Percentiles rank a stretch among this genome's conserved stretches.
phyloP scores from a whole-genome alignment of 2,888 invertebrate species.

The Meteorus cinctellus region DNA sequence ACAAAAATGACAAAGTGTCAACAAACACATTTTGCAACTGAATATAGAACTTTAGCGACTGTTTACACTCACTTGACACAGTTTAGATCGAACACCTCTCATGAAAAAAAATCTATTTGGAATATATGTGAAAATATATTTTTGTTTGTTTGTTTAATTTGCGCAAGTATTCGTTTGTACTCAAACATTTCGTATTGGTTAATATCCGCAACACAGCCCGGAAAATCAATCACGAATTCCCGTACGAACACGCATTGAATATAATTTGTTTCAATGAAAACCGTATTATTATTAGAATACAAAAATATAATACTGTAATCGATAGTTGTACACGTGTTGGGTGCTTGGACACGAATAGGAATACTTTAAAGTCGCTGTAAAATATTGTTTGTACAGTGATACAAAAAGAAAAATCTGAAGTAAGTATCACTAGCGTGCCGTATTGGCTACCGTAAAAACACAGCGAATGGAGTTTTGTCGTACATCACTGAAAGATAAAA shows the following conservation, averaged over 20 bases:
- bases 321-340: slow-evolving; percentile 23
- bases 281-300: too few species aligned
- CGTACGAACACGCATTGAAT: too few species aligned
- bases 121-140: too few species aligned
- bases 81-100: background rate
- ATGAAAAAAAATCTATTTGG: too few species aligned
- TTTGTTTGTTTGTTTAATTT: too few species aligned
- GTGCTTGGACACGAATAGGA: slow-evolving; percentile 30
- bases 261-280: too few species aligned
- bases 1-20: slow-evolving; percentile 13
- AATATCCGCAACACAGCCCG: too few species aligned
- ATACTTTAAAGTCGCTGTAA: slow-evolving; percentile 52
- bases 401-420: slow-evolving; percentile 23
- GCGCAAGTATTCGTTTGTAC: too few species aligned
- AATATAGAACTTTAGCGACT: background rate
- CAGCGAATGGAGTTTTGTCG: slow-evolving; percentile 49
- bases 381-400: slow-evolving; percentile 51
- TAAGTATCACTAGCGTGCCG: slow-evolving; percentile 40
- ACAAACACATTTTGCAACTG: slow-evolving; percentile 39
- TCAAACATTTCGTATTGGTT: too few species aligned
- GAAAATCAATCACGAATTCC: too few species aligned
- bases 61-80: background rate
- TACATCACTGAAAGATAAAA: slow-evolving; percentile 57
- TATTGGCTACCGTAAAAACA: slow-evolving; percentile 51
- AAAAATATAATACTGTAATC: too few species aligned